Evolutionary conservation across 2,797 vertebrate species (phyloP).

Genomic region (Hirundo rustica): DNA sequence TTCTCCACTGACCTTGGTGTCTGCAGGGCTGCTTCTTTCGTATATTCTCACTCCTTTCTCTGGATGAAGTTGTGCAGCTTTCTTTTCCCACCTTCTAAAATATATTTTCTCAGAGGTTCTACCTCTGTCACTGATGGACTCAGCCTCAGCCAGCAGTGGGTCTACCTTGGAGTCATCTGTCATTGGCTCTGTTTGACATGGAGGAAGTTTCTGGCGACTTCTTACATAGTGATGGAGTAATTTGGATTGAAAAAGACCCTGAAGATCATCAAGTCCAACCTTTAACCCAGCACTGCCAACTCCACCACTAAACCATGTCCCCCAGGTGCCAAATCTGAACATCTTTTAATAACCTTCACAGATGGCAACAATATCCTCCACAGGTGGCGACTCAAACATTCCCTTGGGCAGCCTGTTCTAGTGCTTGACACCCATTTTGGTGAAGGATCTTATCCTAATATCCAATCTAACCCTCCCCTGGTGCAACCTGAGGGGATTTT

Average conservation of each 20-base stretch:
- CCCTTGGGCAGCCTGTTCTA: neutral
- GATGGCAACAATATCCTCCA: too few relatives aligned
- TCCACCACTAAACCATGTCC: neutral
- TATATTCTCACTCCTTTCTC: neutral
- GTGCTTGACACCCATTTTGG: neutral
- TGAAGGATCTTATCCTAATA: neutral
- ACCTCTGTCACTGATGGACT: rapidly evolving
- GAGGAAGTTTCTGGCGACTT: neutral
- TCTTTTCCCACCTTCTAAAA: neutral
- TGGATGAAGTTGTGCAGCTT: neutral
- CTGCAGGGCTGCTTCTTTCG: neutral
- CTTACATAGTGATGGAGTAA: neutral
- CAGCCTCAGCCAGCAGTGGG: rapidly evolving
- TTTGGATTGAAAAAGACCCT: neutral
- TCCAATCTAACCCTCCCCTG: neutral
- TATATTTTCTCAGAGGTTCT: rapidly evolving
- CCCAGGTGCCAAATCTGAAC: neutral
- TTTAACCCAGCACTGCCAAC: neutral
- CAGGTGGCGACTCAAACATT: neutral
- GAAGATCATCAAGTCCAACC: too few relatives aligned
- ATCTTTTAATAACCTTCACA: neutral
- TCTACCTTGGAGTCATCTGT: rapidly evolving
- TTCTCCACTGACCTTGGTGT: neutral
- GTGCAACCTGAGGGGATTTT: neutral
- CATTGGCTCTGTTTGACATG: neutral